phyloP scores from a whole-genome alignment of 2,797 vertebrate genomes.

The Crenuchus spilurus region DNA sequence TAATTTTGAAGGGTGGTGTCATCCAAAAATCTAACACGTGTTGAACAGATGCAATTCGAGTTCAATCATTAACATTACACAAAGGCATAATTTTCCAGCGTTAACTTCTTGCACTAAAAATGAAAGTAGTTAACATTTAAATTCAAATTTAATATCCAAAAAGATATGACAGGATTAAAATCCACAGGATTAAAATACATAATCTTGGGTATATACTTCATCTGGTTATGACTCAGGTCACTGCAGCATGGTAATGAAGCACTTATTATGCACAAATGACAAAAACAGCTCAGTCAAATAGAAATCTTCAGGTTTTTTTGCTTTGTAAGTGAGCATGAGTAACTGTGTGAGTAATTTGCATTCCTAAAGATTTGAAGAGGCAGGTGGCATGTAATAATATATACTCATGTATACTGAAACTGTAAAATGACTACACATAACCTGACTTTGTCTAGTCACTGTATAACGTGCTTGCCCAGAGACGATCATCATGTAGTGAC shows the following conservation, averaged over 20 bases:
- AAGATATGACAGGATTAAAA: neutral
- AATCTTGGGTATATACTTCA: neutral
- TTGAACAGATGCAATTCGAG: too few relatives aligned
- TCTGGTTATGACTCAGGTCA: neutral
- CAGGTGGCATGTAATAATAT: neutral
- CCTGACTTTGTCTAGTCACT: neutral
- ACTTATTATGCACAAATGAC: neutral
- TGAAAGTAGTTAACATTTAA: too few relatives aligned
- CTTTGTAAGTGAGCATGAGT: neutral
- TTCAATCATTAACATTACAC: too few relatives aligned
- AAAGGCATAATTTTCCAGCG: too few relatives aligned
- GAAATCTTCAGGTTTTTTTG: neutral
- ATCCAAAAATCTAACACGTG: too few relatives aligned
- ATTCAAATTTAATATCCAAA: too few relatives aligned
- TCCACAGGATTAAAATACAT: neutral
- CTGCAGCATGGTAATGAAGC: neutral
- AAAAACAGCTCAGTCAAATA: neutral
- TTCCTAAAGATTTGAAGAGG: slow-evolving; percentile 1
- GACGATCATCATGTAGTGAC: neutral
- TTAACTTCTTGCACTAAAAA: too few relatives aligned
- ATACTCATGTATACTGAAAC: neutral
- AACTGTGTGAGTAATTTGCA: neutral
- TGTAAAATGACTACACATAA: neutral
- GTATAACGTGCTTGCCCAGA: neutral
- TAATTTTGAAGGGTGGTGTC: too few relatives aligned